These are phyloP conservation scores for Yponomeuta malinellus DNA, from an alignment of 2,888 invertebrate genomes.

Conservation along the genomic window DNA sequence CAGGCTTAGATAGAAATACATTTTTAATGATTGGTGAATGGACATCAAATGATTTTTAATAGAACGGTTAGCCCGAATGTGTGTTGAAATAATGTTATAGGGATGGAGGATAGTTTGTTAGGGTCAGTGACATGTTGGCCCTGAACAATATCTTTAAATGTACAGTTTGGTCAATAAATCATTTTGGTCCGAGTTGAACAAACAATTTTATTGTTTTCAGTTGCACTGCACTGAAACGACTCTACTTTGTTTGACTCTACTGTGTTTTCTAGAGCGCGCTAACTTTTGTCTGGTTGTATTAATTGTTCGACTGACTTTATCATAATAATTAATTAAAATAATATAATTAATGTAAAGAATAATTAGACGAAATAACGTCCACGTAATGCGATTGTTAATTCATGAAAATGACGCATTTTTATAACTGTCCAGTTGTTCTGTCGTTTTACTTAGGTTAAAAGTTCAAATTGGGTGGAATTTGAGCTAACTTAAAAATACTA, in stretches of 20 bases:
- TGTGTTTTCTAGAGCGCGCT: not conserved
- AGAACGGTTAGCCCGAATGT: not conserved
- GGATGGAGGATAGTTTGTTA: not conserved
- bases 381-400: slow-evolving; percentile 21
- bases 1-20: not conserved
- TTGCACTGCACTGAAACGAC: not conserved
- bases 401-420: slow-evolving; percentile 12
- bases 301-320: slow-evolving; percentile 57
- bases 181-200: too few relatives aligned
- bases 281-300: slow-evolving; percentile 38
- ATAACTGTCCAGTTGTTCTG: slow-evolving; percentile 17
- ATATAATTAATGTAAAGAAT: slow-evolving; percentile 16
- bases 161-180: too few relatives aligned
- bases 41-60: not conserved
- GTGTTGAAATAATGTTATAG: not conserved
- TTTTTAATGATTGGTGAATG: not conserved
- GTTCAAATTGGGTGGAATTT: slow-evolving; percentile 6
- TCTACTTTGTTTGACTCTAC: not conserved
- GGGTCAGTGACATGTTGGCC: not conserved
- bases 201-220: too few relatives aligned
- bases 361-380: slow-evolving; percentile 45
- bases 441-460: slow-evolving; percentile 22
- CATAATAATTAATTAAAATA: slow-evolving; percentile 36
- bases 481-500: not conserved
- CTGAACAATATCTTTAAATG: too few relatives aligned